These are phyloP conservation scores for Spinus olivaceus DNA, from an alignment of 2,797 vertebrate species.

Conservation along the genomic window DNA sequence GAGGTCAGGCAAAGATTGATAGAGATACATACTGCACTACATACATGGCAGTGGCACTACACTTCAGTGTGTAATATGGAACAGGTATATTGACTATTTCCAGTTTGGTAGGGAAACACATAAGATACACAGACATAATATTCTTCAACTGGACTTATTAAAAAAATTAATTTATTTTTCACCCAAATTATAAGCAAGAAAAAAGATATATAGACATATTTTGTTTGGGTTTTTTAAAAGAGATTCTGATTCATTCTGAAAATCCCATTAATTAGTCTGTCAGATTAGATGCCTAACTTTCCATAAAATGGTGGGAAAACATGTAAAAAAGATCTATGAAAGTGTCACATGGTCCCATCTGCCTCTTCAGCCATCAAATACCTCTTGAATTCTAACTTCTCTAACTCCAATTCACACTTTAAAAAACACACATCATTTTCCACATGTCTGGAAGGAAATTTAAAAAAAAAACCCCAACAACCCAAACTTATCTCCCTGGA, in stretches of 20 bases:
- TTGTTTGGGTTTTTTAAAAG: background rate
- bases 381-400: background rate
- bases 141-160: background rate
- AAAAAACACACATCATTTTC: background rate
- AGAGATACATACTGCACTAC: background rate
- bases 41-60: background rate
- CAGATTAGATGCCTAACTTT: background rate
- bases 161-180: background rate
- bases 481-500: background rate
- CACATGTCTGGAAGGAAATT: background rate
- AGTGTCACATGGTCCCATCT: background rate
- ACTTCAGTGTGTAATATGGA: background rate
- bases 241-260: background rate
- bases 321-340: background rate
- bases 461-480: background rate
- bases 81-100: background rate
- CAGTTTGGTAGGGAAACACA: background rate
- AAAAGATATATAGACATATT: background rate
- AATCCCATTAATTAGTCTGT: background rate
- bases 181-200: background rate
- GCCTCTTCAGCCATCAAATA: background rate
- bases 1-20: slow-evolving; percentile 8
- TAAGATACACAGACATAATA: background rate
- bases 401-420: background rate
- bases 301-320: background rate